Conservation (phyloP, 2,113 vertebrate species). For the Rhombomys opimus region DNA sequence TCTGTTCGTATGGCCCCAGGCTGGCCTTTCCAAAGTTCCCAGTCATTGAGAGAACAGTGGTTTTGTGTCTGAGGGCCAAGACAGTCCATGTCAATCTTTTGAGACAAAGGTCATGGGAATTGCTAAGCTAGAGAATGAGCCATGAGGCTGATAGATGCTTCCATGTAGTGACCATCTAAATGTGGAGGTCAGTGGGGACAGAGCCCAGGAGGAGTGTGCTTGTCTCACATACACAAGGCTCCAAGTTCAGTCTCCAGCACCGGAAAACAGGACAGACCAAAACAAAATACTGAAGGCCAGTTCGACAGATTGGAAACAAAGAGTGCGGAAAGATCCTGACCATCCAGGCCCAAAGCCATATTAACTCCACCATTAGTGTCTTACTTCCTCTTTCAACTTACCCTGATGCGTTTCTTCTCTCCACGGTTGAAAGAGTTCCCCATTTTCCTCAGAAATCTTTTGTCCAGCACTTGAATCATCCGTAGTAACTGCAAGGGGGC, state of each 20-base stretch:
- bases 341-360: not conserved
- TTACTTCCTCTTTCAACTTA: not conserved
- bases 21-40: not conserved
- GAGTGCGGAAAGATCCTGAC: not conserved
- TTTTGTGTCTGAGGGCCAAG: not conserved
- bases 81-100: not conserved
- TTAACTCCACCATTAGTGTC: not conserved
- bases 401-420: not conserved
- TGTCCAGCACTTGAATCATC: not conserved
- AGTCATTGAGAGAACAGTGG: not conserved
- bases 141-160: not conserved
- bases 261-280: not conserved
- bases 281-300: not conserved
- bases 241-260: not conserved
- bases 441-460: slow-evolving; percentile 14
- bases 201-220: not conserved
- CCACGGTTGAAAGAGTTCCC: not conserved
- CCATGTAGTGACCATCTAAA: not conserved
- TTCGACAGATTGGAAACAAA: not conserved
- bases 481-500: not conserved
- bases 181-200: not conserved
- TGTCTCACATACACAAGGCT: not conserved
- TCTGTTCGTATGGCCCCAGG: not conserved
- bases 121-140: not conserved
- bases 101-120: not conserved